Percentiles rank a stretch among this genome's conserved stretches.
Conservation (phyloP, 1,140 invertebrate species). For the Cherax destructor region DNA sequence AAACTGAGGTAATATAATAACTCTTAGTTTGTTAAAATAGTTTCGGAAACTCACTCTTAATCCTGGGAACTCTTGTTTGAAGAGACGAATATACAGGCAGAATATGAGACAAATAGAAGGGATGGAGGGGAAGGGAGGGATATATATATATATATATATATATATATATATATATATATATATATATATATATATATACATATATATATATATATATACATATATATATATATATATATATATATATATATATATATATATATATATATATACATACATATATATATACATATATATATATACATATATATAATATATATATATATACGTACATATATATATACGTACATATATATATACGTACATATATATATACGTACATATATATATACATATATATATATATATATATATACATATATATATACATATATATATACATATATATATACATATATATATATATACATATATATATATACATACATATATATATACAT, state of each 20-base stretch:
- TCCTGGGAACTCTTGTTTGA: no score
- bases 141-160: no score
- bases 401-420: slow-evolving; percentile 13
- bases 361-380: slow-evolving; percentile 10
- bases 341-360: slow-evolving; percentile 25
- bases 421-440: slow-evolving; percentile 26
- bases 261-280: not conserved
- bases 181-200: no score
- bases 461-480: slow-evolving; percentile 28
- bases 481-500: slow-evolving; percentile 14
- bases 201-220: no score
- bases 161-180: no score
- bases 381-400: slow-evolving; percentile 33
- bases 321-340: slow-evolving; percentile 7
- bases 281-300: no score
- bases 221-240: not conserved
- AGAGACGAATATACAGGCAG: no score
- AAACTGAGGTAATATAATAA: no score
- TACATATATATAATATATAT: not conserved
- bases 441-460: slow-evolving; percentile 26
- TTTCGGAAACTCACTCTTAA: no score
- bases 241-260: not conserved
- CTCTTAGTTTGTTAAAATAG: no score
- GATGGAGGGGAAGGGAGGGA: no score
- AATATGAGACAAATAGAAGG: no score